Conservation (phyloP, 2,888 invertebrate genomes). For the Cryptus viduatorius region DNA sequence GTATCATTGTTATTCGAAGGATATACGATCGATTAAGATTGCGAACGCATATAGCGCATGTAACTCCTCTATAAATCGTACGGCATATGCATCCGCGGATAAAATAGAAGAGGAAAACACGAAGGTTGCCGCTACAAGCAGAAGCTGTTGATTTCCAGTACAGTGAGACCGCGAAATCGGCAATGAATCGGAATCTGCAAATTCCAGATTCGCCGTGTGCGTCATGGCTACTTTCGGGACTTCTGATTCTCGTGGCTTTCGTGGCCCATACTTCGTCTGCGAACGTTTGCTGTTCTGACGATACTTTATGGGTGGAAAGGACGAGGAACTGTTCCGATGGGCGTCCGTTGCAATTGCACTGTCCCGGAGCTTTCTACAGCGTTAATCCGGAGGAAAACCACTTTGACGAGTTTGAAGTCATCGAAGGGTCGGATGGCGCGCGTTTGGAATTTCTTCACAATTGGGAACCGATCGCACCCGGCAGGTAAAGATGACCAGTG, state of each 20-base stretch:
- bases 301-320: constrained; percentile 49
- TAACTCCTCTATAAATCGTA: background rate
- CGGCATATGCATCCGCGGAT: background rate
- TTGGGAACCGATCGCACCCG: constrained; percentile 56
- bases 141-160: background rate
- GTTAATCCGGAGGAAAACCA: constrained; percentile 73
- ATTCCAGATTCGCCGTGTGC: constrained; percentile 50
- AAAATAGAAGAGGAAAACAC: background rate
- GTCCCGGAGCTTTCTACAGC: constrained; percentile 74
- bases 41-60: constrained; percentile 5
- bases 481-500: constrained; percentile 61
- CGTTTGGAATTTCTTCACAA: constrained; percentile 59
- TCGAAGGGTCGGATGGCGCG: constrained; percentile 28
- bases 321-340: constrained; percentile 76
- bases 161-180: background rate
- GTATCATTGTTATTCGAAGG: background rate
- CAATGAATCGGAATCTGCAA: background rate
- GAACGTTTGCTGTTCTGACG: constrained; percentile 70
- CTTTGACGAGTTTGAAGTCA: constrained; percentile 59
- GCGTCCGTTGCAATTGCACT: constrained; percentile 68
- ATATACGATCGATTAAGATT: constrained; percentile 1
- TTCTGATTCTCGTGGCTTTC: constrained; percentile 24
- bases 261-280: background rate
- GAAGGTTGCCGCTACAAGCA: background rate
- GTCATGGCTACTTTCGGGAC: constrained; percentile 37